Evolutionary conservation across 2,888 invertebrate genomes (phyloP).

Genomic region (Euspilapteryx auroguttella): DNA sequence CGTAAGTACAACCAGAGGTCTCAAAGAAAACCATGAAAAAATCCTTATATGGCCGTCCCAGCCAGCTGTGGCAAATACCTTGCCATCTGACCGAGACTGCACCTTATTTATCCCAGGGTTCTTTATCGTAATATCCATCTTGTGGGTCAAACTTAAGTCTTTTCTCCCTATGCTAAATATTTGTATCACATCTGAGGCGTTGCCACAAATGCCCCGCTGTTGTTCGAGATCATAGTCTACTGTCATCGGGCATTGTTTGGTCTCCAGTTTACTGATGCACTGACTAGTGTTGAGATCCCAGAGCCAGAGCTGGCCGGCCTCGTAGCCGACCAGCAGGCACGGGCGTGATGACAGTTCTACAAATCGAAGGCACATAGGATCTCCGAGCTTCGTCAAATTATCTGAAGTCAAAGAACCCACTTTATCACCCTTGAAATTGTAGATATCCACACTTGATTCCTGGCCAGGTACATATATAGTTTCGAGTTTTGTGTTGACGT

Average conservation of each 20-base stretch:
- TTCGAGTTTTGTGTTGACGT: conserved; percentile 61
- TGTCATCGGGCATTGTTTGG: conserved; percentile 69
- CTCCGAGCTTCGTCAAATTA: conserved; percentile 51
- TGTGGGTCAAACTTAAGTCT: conserved; percentile 57
- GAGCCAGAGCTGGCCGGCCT: conserved; percentile 70
- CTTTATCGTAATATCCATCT: conserved; percentile 66
- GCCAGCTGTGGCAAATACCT: conserved; percentile 73
- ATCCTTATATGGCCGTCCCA: conserved; percentile 78
- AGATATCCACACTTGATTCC: conserved; percentile 54
- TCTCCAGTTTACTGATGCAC: conserved; percentile 56
- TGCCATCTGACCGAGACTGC: conserved; percentile 68
- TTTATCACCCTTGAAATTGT: conserved; percentile 49
- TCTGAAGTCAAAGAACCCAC: conserved; percentile 35
- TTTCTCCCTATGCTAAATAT: conserved; percentile 61
- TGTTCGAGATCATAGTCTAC: conserved; percentile 70
- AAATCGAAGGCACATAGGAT: conserved; percentile 65
- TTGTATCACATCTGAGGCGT: conserved; percentile 64
- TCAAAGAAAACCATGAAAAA: conserved; percentile 76
- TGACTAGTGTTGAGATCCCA: conserved; percentile 70
- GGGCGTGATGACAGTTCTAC: conserved; percentile 42
- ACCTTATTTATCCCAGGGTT: conserved; percentile 74
- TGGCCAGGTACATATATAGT: conserved; percentile 68
- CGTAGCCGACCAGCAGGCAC: conserved; percentile 71
- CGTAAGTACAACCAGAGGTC: conserved; percentile 71
- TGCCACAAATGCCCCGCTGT: conserved; percentile 69